phyloP scores from a whole-genome alignment of 2,113 vertebrate genomes.

The Corythaeola cristata region DNA sequence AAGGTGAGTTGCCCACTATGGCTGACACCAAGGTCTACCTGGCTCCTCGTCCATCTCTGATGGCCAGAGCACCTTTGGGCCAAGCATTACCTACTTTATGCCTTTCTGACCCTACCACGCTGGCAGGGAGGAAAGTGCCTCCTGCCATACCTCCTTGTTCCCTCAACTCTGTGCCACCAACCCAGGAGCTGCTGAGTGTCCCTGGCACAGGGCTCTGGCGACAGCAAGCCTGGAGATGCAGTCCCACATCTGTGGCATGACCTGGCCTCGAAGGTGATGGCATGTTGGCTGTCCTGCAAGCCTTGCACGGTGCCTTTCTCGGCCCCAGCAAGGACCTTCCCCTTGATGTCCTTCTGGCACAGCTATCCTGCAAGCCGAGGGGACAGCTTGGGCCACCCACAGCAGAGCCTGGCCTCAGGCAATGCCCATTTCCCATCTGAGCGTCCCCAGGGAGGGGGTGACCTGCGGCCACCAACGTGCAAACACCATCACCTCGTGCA shows the following conservation, averaged over 20 bases:
- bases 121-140: background rate
- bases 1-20: background rate
- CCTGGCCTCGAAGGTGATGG: background rate
- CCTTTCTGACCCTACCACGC: background rate
- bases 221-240: background rate
- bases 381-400: background rate
- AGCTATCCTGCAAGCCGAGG: background rate
- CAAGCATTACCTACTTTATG: background rate
- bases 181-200: background rate
- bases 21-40: background rate
- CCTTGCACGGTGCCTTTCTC: background rate
- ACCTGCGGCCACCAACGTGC: background rate
- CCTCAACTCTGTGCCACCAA: background rate
- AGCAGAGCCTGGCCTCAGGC: background rate
- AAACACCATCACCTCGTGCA: background rate
- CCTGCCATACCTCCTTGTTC: background rate
- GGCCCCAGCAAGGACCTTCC: background rate
- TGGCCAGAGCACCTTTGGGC: background rate
- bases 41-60: background rate
- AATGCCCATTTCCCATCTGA: background rate
- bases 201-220: background rate
- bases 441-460: background rate
- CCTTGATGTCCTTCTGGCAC: background rate
- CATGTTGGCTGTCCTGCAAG: accelerated
- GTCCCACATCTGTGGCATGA: background rate